phyloP scores from a whole-genome alignment of 92 coral and sea anemone genomes.

The Pocillopora meandrina region DNA sequence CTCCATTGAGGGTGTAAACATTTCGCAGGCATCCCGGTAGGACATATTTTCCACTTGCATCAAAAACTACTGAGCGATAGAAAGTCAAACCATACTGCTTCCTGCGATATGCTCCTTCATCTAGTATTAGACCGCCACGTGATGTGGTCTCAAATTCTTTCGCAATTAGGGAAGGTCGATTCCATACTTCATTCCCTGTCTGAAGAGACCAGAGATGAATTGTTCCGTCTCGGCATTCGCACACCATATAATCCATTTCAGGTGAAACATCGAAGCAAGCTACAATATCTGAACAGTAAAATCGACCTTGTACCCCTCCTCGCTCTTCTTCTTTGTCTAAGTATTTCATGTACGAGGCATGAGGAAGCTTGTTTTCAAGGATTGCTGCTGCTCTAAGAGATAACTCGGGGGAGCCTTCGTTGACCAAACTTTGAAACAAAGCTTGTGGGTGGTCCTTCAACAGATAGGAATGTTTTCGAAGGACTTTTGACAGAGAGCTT shows the following conservation, averaged over 20 bases:
- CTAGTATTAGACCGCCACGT: too few relatives aligned
- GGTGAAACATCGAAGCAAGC: not conserved
- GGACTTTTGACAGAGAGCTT: not conserved
- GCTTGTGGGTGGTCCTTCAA: not conserved
- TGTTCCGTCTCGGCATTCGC: too few relatives aligned
- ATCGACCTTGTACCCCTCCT: not conserved
- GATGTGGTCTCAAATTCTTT: too few relatives aligned
- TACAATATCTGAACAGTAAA: not conserved
- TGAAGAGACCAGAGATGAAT: too few relatives aligned
- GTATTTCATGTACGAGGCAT: not conserved
- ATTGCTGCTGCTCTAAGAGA: not conserved
- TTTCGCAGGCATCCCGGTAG: constrained; percentile 13
- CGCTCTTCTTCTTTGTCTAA: not conserved
- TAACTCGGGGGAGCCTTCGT: not conserved
- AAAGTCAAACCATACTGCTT: not conserved
- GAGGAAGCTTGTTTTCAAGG: not conserved
- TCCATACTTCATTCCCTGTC: too few relatives aligned
- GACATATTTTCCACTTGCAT: constrained; percentile 1
- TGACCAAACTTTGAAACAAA: not conserved
- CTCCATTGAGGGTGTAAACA: constrained; percentile 14
- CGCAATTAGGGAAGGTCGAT: too few relatives aligned
- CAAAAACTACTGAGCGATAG: constrained; percentile 2
- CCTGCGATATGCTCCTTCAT: constrained; percentile 1
- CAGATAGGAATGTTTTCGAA: not conserved
- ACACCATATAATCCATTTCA: too few relatives aligned